phyloP scores from a whole-genome alignment of 2,888 invertebrate genomes.

The Margaritifera margaritifera region DNA sequence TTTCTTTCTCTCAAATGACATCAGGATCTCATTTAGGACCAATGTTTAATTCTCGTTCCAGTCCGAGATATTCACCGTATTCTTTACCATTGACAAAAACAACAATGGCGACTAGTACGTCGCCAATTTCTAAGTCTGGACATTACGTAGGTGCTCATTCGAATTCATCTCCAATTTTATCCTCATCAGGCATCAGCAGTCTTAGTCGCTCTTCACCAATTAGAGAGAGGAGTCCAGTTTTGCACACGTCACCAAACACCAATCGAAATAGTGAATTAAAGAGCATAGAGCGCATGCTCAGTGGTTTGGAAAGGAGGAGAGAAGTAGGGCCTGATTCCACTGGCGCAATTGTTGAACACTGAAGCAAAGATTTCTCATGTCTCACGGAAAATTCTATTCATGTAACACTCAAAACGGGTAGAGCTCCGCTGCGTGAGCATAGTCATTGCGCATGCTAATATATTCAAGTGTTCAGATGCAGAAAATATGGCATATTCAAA shows the following conservation, averaged over 20 bases:
- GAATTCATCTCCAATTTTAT: conserved; percentile 33
- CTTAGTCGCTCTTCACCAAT: conserved; percentile 41
- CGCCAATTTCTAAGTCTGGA: conserved; percentile 54
- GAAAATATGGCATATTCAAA: too few relatives aligned
- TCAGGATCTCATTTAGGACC: conserved; percentile 54
- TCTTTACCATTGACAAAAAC: conserved; percentile 76
- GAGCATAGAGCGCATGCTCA: conserved; percentile 98
- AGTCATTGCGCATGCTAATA: too few relatives aligned
- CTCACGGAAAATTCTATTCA: too few relatives aligned
- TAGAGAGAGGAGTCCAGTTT: conserved; percentile 42
- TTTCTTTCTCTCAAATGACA: conserved; percentile 58
- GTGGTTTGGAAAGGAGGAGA: conserved; percentile 85
- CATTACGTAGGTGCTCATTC: conserved; percentile 54
- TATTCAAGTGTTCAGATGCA: too few relatives aligned
- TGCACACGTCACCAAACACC: conserved; percentile 24
- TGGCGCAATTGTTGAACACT: conserved; percentile 41
- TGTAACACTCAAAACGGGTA: too few relatives aligned
- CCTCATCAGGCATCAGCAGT: conserved; percentile 32
- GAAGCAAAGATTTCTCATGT: conserved; percentile 3
- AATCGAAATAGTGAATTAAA: conserved; percentile 87
- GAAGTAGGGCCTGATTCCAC: conserved; percentile 40
- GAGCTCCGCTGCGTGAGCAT: too few relatives aligned
- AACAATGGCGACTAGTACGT: conserved; percentile 69
- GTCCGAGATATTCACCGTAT: conserved; percentile 91
- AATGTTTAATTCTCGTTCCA: conserved; percentile 74